Evolutionary conservation across 2,113 vertebrate species (phyloP), one percentile per base, ranked within the genome.

Genomic region (Dendrocopos noguchii): DNA sequence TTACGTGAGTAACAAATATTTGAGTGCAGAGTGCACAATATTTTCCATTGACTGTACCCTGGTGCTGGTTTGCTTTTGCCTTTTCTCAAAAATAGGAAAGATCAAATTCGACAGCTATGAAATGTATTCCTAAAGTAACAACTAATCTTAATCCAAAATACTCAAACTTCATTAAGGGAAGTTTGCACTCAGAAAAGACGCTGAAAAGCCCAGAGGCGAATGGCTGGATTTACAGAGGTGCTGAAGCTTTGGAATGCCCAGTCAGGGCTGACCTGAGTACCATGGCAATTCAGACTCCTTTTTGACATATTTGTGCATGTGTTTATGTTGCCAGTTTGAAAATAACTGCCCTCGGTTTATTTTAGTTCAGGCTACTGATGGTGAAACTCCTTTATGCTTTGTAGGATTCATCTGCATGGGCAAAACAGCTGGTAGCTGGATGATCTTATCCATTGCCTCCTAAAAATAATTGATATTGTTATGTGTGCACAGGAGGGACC

Each of bases 31-130:
- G 4, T 83, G 89, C 57, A 84, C 89, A 89, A 80, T 71, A 92
- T 95, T 97, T 97, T 97, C 96, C 95, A 84, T 90, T 95, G 93
- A 80, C 75, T 83, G 33, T 95, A 93, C 75, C 73, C 83, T 85
- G 17, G 17, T 95, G 28, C 67, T 75, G 71, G 25, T 52, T 18
- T 67, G 33, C 15, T 82, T 91, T 91, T 64, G 72, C 39, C 88
- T 65, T 68, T 66, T 78, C 19, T 82, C 34, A 93, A 95, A 94
- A 85, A 71, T 88, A 85, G 67, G 77, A 87, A 89, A 85, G 72
- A 94, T 95, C 44, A 76, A 84, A 91, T 91, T 79, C 91, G 89
- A 91, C 92, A 93, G 80, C 84, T 84, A 33, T 22, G 72, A 94
- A 94, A 93, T 84, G 29, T 76, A 93, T 95, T 94, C 85, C 59